Percentiles rank a stretch among this genome's conserved stretches.
Conservation (phyloP, 2,888 invertebrate species). For the Drosophila birchii region DNA sequence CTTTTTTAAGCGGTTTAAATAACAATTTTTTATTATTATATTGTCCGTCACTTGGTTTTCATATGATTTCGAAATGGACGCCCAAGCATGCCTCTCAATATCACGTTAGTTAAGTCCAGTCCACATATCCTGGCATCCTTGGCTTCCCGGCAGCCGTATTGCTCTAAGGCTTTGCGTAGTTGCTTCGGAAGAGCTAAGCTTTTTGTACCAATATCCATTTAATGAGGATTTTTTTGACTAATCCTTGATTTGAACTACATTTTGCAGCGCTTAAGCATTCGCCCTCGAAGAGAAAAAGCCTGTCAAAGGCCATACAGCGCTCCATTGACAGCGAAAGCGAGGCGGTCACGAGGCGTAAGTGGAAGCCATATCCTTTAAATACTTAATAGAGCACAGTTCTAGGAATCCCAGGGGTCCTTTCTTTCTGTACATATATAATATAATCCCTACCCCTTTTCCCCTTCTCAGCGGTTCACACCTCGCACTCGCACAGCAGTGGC, state of each 20-base stretch:
- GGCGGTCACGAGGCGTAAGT: slow-evolving; percentile 85
- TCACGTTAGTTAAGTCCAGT: slow-evolving; percentile 61
- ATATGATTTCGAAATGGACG: slow-evolving; percentile 57
- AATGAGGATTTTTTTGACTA: neutral
- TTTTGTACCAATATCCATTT: slow-evolving; percentile 10
- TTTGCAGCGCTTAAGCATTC: slow-evolving; percentile 96
- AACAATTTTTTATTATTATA: slow-evolving; percentile 22
- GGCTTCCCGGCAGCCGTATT: slow-evolving; percentile 35
- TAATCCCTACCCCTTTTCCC: neutral
- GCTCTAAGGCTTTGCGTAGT: slow-evolving; percentile 50
- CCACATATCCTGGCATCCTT: slow-evolving; percentile 26
- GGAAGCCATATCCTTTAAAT: neutral
- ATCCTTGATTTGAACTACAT: slow-evolving; percentile 27
- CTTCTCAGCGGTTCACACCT: slow-evolving; percentile 59
- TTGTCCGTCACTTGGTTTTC: slow-evolving; percentile 27
- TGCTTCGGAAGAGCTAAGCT: slow-evolving; percentile 40
- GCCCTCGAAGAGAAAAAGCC: slow-evolving; percentile 97
- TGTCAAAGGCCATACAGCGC: slow-evolving; percentile 90
- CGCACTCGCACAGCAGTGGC: slow-evolving; percentile 72
- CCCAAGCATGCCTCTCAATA: slow-evolving; percentile 71
- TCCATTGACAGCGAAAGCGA: slow-evolving; percentile 90
- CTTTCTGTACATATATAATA: neutral
- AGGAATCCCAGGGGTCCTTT: neutral
- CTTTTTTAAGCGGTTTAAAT: slow-evolving; percentile 13
- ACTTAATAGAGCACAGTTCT: too few relatives aligned